phyloP scores from a whole-genome alignment of 2,888 invertebrate species.

The Machimus rusticus region DNA sequence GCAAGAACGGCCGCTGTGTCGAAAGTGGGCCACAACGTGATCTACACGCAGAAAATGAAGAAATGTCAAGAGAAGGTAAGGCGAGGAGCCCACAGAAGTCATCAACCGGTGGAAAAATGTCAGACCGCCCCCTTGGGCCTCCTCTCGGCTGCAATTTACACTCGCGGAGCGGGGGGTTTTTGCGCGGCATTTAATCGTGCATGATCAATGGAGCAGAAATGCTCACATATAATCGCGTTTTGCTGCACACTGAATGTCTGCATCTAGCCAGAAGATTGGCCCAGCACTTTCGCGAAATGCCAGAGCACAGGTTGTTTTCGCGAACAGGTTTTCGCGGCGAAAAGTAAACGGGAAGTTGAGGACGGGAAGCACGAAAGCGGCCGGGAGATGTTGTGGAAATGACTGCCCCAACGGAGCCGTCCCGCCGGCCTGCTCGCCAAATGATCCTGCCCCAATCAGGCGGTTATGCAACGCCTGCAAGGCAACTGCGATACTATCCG shows the following conservation, averaged over 20 bases:
- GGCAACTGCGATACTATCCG: not conserved
- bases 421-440: not conserved
- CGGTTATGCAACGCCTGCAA: not conserved
- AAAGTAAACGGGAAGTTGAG: constrained; percentile 16
- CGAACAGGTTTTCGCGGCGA: not conserved
- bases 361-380: not conserved
- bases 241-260: not conserved
- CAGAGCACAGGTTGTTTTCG: constrained; percentile 22
- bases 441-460: not conserved
- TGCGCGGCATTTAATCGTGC: not conserved
- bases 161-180: not conserved
- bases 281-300: constrained; percentile 39
- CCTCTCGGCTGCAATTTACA: not conserved
- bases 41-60: constrained; percentile 4
- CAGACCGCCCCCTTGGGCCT: not conserved
- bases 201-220: constrained; percentile 14
- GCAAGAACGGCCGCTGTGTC: not conserved
- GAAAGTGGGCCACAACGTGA: constrained; percentile 38
- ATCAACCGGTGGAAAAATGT: not conserved
- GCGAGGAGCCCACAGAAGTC: not conserved
- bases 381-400: not conserved
- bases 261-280: not conserved
- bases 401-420: not conserved
- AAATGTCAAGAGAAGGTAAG: constrained; percentile 29
- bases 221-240: not conserved